Evolutionary conservation across 2,888 invertebrate species (phyloP).

Genomic region (Drosophila meridionalis): DNA sequence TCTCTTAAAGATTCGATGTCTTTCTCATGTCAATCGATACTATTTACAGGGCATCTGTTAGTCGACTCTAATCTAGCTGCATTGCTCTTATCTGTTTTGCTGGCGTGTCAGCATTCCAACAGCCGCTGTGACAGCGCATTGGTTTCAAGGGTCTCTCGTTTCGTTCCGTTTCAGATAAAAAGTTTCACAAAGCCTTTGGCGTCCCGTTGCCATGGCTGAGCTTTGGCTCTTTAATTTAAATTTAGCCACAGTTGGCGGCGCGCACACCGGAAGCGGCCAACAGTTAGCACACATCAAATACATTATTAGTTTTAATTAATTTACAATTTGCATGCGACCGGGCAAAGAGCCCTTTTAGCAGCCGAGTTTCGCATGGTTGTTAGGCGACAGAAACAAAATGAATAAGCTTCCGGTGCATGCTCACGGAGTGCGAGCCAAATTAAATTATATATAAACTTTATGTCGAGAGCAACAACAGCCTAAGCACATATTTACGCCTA

Average conservation of each 20-base stretch:
- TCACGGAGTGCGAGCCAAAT: slow-evolving; percentile 31
- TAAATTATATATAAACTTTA: slow-evolving; percentile 59
- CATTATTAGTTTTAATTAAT: slow-evolving; percentile 67
- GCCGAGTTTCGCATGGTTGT: slow-evolving; percentile 13
- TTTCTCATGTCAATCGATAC: background rate
- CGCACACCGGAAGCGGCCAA: slow-evolving; percentile 49
- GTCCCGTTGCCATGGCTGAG: slow-evolving; percentile 10
- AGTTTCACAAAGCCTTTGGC: slow-evolving; percentile 44
- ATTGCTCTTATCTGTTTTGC: background rate
- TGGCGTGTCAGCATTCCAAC: slow-evolving; percentile 1
- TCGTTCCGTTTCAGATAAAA: slow-evolving; percentile 67
- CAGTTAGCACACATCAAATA: slow-evolving; percentile 39
- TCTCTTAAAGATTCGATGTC: background rate
- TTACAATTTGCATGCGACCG: slow-evolving; percentile 50
- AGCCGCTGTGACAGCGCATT: slow-evolving; percentile 12
- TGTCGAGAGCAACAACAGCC: slow-evolving; percentile 29
- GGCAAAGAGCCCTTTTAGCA: slow-evolving; percentile 21
- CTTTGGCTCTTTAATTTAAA: slow-evolving; percentile 37
- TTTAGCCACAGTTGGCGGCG: slow-evolving; percentile 11
- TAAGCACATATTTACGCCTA: slow-evolving; percentile 55
- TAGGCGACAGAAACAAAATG: slow-evolving; percentile 5
- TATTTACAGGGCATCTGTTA: background rate
- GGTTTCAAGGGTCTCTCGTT: slow-evolving; percentile 27
- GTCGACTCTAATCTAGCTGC: background rate
- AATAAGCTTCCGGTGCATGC: slow-evolving; percentile 30